Evolutionary conservation across 2,888 invertebrate genomes (phyloP).

Genomic region (Magallana nippona): DNA sequence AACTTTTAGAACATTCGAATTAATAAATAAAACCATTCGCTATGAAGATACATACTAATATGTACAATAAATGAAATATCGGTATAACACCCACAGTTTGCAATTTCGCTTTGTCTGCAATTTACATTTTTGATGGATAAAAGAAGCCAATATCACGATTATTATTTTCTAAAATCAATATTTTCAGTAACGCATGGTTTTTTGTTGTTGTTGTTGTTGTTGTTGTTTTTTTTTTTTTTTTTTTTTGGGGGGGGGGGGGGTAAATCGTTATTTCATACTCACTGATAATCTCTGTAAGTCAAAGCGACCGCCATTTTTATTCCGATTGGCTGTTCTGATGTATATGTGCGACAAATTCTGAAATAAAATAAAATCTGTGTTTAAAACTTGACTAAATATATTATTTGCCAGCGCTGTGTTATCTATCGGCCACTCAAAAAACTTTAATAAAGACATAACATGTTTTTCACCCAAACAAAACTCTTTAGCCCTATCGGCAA

Average conservation of each 20-base stretch:
- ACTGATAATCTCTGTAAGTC: conserved; percentile 66
- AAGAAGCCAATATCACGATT: too few relatives aligned
- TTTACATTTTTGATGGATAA: neutral
- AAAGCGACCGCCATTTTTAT: conserved; percentile 54
- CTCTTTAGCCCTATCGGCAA: neutral
- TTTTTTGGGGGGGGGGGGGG: too few relatives aligned
- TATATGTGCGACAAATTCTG: neutral
- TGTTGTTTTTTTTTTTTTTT: too few relatives aligned
- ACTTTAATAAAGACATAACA: neutral
- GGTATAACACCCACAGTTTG: neutral
- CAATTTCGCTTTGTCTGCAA: too few relatives aligned
- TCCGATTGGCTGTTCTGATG: neutral
- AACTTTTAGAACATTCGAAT: too few relatives aligned
- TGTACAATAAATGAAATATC: conserved; percentile 9
- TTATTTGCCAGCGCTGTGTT: neutral
- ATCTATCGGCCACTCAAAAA: neutral
- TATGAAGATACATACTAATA: too few relatives aligned
- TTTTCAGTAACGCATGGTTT: too few relatives aligned
- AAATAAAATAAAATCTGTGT: neutral
- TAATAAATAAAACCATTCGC: neutral
- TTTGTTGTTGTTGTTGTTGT: too few relatives aligned
- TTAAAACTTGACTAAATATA: neutral
- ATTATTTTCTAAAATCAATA: too few relatives aligned
- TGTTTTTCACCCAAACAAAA: neutral
- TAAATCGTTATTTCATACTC: conserved; percentile 42